Evolutionary conservation across 2,113 vertebrate species (phyloP).

Genomic region (Jaculus jaculus): DNA sequence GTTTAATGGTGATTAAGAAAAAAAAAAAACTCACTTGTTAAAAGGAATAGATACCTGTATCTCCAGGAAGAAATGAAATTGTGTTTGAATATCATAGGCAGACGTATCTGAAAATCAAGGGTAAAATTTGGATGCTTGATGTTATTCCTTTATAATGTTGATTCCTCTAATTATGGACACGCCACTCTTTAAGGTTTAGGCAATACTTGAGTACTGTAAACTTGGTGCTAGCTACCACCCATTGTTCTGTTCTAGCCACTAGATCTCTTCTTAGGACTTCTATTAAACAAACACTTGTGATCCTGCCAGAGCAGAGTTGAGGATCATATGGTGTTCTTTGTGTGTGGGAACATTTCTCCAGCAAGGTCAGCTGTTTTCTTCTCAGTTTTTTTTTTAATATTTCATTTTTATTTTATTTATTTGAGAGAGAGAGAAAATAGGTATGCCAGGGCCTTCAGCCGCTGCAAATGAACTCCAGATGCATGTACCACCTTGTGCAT

Average conservation of each 20-base stretch:
- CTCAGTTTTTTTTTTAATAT: neutral
- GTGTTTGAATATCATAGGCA: slow-evolving; percentile 47
- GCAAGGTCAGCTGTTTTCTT: slow-evolving; percentile 26
- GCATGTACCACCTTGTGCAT: too few relatives aligned
- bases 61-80: slow-evolving; percentile 37
- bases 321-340: slow-evolving; percentile 32
- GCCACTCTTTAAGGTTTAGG: slow-evolving; percentile 41
- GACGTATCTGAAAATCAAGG: slow-evolving; percentile 22
- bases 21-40: slow-evolving; percentile 51
- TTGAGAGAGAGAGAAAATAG: too few relatives aligned
- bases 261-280: slow-evolving; percentile 27
- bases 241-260: slow-evolving; percentile 39
- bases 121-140: slow-evolving; percentile 52
- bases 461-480: too few relatives aligned
- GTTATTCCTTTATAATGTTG: slow-evolving; percentile 57
- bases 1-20: slow-evolving; percentile 48
- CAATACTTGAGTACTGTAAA: slow-evolving; percentile 57
- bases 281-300: slow-evolving; percentile 46
- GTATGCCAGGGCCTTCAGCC: too few relatives aligned
- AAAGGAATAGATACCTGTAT: neutral
- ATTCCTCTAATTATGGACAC: neutral
- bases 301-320: slow-evolving; percentile 56
- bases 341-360: slow-evolving; percentile 27
- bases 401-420: too few relatives aligned
- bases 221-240: slow-evolving; percentile 55